Percentiles rank a stretch among this genome's conserved stretches.
These are phyloP conservation scores for Pycnomerus fuliginosus DNA, from an alignment of 2,888 invertebrate genomes.

Conservation along the genomic window DNA sequence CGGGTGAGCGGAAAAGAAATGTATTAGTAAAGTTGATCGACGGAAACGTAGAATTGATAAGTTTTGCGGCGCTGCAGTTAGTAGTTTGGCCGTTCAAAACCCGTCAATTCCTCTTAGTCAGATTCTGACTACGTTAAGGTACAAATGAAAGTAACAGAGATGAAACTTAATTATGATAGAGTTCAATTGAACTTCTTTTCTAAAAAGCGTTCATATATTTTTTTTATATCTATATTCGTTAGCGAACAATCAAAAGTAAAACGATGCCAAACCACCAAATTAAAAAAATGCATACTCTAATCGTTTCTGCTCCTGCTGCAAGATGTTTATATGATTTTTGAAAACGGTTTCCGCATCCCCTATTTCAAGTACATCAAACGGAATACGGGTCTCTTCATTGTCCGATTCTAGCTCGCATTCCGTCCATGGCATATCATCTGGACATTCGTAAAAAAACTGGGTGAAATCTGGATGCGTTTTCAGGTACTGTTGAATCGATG, in stretches of 20 bases:
- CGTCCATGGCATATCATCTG: slow-evolving; percentile 75
- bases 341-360: slow-evolving; percentile 91
- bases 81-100: too few species aligned
- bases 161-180: too few species aligned
- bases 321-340: slow-evolving; percentile 85
- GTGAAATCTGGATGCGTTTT: slow-evolving; percentile 91
- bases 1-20: slow-evolving; percentile 24
- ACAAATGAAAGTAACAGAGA: too few species aligned
- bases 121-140: too few species aligned
- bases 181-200: too few species aligned
- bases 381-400: slow-evolving; percentile 75
- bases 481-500: slow-evolving; percentile 79
- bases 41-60: too few species aligned
- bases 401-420: slow-evolving; percentile 68
- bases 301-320: slow-evolving; percentile 89
- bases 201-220: too few species aligned
- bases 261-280: background rate
- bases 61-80: too few species aligned
- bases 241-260: too few species aligned
- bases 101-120: too few species aligned
- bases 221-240: too few species aligned
- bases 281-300: slow-evolving; percentile 66
- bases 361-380: slow-evolving; percentile 88
- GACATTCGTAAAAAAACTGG: slow-evolving; percentile 86
- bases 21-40: slow-evolving; percentile 19